Conservation (phyloP, 2,113 vertebrate species). For the Phrynosoma blainvillii region DNA sequence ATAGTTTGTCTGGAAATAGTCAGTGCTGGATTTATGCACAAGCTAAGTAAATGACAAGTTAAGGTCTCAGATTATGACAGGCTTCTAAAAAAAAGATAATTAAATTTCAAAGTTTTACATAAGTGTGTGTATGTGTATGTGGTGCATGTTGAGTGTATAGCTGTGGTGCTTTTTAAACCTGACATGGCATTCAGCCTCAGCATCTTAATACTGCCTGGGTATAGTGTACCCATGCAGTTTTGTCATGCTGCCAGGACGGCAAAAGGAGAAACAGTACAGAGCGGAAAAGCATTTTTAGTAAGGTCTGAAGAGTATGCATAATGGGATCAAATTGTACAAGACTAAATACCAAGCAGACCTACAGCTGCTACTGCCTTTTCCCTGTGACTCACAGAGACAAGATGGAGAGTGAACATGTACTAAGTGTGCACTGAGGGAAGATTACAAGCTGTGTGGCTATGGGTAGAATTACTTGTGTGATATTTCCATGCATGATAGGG, state of each 20-base stretch:
- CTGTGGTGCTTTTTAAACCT: too few species aligned
- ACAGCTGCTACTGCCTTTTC: constrained; percentile 11
- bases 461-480: not conserved
- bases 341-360: constrained; percentile 41
- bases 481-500: not conserved
- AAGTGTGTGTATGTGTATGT: too few species aligned
- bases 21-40: not conserved
- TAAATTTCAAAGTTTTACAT: not conserved
- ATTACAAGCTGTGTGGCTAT: constrained; percentile 10
- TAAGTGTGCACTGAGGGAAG: constrained; percentile 19
- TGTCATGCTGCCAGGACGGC: constrained; percentile 16
- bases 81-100: not conserved
- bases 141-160: too few species aligned
- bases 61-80: not conserved
- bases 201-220: not conserved
- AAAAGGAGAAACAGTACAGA: constrained; percentile 8
- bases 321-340: constrained; percentile 42
- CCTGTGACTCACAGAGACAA: constrained; percentile 18
- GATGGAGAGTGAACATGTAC: not conserved
- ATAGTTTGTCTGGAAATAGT: not conserved
- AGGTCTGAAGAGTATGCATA: constrained; percentile 12
- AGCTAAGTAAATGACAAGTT: not conserved
- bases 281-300: constrained; percentile 23
- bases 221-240: constrained; percentile 1
- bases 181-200: not conserved